These are phyloP conservation scores for Globicephala melas DNA, from an alignment of 2,113 vertebrate species.

Conservation along the genomic window DNA sequence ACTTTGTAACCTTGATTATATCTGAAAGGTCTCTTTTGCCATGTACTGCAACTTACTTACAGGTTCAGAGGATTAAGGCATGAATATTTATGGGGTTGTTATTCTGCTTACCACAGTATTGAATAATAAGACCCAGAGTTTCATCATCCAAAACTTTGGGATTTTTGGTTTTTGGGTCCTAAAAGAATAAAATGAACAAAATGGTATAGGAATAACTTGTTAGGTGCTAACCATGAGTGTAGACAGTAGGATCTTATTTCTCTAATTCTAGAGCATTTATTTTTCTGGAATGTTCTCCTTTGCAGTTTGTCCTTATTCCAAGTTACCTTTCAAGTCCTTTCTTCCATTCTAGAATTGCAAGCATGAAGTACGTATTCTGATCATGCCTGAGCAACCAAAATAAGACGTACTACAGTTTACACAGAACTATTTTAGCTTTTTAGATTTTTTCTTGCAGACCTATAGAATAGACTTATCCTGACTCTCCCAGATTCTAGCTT, in stretches of 20 bases:
- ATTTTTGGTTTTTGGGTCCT: not conserved
- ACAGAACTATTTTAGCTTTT: not conserved
- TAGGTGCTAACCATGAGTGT: not conserved
- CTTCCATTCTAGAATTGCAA: not conserved
- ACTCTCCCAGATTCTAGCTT: not conserved
- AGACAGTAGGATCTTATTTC: not conserved
- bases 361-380: not conserved
- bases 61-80: not conserved
- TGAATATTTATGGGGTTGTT: not conserved
- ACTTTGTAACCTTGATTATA: not conserved
- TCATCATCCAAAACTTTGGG: not conserved
- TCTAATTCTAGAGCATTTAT: not conserved
- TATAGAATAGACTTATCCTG: not conserved
- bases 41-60: not conserved
- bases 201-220: not conserved
- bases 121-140: not conserved
- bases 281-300: not conserved
- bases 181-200: not conserved
- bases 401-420: not conserved
- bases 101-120: not conserved
- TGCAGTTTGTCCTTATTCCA: not conserved
- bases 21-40: not conserved
- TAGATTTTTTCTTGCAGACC: not conserved
- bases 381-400: not conserved
- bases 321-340: not conserved